A percentile compares a stretch with the other conserved stretches of the same genome.
These are phyloP conservation scores for Camponotus pennsylvanicus DNA, from an alignment of 1,140 invertebrate genomes.

Conservation along the genomic window DNA sequence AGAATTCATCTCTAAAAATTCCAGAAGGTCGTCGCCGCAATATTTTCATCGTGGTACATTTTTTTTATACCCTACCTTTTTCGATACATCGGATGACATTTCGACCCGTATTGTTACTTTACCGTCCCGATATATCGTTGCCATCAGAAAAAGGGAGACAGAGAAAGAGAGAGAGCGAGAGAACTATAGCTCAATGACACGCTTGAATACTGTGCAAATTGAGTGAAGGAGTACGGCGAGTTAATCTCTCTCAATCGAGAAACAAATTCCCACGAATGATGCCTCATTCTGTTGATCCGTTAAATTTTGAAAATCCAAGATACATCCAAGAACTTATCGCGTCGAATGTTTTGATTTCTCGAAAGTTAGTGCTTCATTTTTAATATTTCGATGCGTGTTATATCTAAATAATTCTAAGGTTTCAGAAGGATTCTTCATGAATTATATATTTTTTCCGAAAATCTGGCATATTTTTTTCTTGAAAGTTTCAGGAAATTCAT, in stretches of 20 bases:
- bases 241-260: neutral
- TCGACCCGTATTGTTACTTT: constrained; percentile 26
- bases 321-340: neutral
- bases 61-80: constrained; percentile 40
- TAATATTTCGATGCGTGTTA: neutral
- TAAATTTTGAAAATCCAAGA: constrained; percentile 10
- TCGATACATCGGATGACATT: constrained; percentile 37
- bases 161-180: neutral
- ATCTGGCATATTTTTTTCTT: no score
- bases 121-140: constrained; percentile 6
- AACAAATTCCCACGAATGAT: neutral
- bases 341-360: neutral
- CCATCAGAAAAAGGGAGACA: neutral
- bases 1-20: neutral
- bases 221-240: constrained; percentile 21
- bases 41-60: constrained; percentile 18
- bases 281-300: neutral
- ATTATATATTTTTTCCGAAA: no score
- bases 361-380: neutral
- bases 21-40: neutral
- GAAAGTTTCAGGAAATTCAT: no score
- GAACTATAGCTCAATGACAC: constrained; percentile 6
- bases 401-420: no score
- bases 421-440: no score
- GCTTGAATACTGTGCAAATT: constrained; percentile 46